Base-by-base conservation (phyloP, 2,113 vertebrate genomes). In the Clarias gariepinus region DNA sequence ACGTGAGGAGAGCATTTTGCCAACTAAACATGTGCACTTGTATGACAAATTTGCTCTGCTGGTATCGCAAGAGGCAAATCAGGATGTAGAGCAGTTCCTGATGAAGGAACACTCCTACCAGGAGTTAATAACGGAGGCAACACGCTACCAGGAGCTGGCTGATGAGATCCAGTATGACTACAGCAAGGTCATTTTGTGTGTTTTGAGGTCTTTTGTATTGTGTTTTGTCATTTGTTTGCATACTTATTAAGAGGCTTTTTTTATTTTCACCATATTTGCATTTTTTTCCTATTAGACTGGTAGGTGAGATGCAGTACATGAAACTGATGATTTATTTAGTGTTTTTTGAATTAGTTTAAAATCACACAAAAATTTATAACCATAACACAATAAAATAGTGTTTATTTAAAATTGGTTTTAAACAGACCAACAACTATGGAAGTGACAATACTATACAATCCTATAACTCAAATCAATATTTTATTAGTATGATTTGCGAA, bases 41-140 rank as follows among this genome's bases (percentile, higher is more conserved):
- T 98, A 96, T 57, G 96, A 97, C 91, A 96, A 96, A 82, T 98
- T 97, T 36, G 83, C 92, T 0, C 83, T 93, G 8, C 90, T 98
- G 89, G 90, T 97, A 64, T 96, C 90, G 87, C 95, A 78, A 84
- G 94, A 96, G 92, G 96, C 96, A 0, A 95, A 97, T 79, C 85
- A 89, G 69, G 95, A 96, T n/a, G 88, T 93, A 19, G 94, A 95
- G 33, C 90, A 91, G 7, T 97, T 97, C 90, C 94, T 98, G 57
- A 60, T 73, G 7, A 93, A 96, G 87, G 90, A 94, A 53, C 95
- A 94, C 82, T 92, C 89, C 66, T 96, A 97, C 84, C 93, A 97
- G 83, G 96, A 94, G 86, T 92, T 95, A 71, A 94, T 96, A 93
- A 91, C 23, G 0, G 95, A 97, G 92, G 93, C 96, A 68, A 78